Conservation (phyloP, 1,140 invertebrate genomes). For the Diachasmimorpha longicaudata region DNA sequence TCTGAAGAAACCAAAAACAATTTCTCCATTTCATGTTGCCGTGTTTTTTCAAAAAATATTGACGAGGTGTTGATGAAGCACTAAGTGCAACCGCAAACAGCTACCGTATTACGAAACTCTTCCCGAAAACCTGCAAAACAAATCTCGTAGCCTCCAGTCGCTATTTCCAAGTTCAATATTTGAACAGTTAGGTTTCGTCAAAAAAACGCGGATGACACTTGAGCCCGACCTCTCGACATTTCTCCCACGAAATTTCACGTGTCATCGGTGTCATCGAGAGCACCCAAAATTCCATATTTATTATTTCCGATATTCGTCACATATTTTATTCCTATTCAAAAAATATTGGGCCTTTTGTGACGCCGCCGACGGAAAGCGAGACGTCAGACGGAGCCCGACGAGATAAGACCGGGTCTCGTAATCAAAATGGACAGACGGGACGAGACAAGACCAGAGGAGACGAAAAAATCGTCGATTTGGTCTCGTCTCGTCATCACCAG, state of each 20-base stretch:
- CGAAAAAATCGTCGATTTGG: too few species aligned
- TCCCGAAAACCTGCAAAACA: background rate
- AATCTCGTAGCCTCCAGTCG: conserved; percentile 27
- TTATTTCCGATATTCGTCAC: background rate
- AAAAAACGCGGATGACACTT: background rate
- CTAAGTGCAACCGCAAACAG: conserved; percentile 41
- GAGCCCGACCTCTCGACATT: background rate
- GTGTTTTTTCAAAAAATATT: background rate
- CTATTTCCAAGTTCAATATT: conserved; percentile 56
- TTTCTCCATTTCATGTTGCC: too few species aligned
- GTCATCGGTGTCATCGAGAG: background rate
- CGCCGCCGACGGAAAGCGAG: too few species aligned
- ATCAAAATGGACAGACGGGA: background rate
- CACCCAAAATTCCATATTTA: background rate
- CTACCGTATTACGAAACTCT: conserved; percentile 49
- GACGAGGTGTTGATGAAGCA: conserved; percentile 15
- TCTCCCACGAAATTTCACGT: background rate
- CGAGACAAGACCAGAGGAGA: too few species aligned
- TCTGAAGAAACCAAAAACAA: too few species aligned
- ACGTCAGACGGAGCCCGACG: too few species aligned
- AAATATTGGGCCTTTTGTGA: too few species aligned
- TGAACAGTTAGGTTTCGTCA: conserved; percentile 39
- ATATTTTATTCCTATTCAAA: too few species aligned
- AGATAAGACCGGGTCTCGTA: background rate
- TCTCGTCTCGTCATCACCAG: too few species aligned